Evolutionary conservation across 2,797 vertebrate species (phyloP), one percentile per base, ranked within the genome.

Genomic region (Zalophus californianus): DNA sequence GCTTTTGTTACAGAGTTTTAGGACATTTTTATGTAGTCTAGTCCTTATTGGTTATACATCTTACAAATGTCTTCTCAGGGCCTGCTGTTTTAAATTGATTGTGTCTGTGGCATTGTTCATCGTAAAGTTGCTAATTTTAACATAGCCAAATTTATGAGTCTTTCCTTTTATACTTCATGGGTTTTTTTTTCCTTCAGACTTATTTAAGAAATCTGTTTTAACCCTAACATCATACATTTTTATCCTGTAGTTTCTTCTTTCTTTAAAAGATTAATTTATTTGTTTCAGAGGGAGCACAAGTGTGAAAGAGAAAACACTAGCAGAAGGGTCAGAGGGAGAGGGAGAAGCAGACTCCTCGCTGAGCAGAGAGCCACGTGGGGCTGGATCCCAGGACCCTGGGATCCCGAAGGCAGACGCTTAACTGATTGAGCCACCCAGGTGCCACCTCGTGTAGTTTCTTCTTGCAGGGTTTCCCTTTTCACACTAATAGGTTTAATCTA

Each of bases 51-150:
- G 52, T 50, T 84, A 48, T 58, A n/a, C 1, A 29, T 52, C 58
- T 73, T 38, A 58, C 25, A 48, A 32, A 72, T 50, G 58, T 60
- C 25, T 62, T 92, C 56, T 54, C 56, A 75, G 73, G 54, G 25
- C 8, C 41, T 84, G 14, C 83, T 70, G 32, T 29, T 86, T 95
- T 62, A 68, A 66, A 44, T 85, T 91, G 68, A 50, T 86, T 18
- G 4, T 75, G n/a, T 82, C 27, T 66, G 3, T 48, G 27, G 2
- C 12, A 32, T 60, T 68, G 29, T 92, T 95, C 54, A n/a, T 85
- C 64, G 50, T n/a, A 72, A 90, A 54, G 50, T 50, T 66, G 18
- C 66, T 85, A n/a, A 95, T 87, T 96, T 86, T 94, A 87, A 79
- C 32, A 64, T 7, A 66, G 60, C 25, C 32, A 64, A 44, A 82